Conservation (phyloP, 2,113 vertebrate genomes). For the Apistogramma diplotaenia region DNA sequence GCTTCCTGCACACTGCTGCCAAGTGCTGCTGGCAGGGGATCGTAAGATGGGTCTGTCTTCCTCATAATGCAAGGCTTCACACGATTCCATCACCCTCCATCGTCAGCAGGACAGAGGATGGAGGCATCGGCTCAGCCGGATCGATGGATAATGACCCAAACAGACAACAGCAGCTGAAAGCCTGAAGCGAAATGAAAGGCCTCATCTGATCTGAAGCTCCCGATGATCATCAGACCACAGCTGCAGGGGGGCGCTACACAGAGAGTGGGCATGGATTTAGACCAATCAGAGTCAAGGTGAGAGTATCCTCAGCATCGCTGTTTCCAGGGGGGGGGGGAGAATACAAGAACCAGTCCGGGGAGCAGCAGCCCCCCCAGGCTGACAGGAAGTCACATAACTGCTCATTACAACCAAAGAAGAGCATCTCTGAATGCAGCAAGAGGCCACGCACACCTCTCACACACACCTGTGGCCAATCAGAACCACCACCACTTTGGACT, state of each 20-base stretch:
- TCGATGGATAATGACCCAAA: slow-evolving; percentile 41
- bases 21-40: neutral
- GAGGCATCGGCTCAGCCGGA: neutral
- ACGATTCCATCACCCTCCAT: neutral
- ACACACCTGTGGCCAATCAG: neutral
- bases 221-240: slow-evolving; percentile 20
- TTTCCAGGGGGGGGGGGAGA: neutral
- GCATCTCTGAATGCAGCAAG: neutral
- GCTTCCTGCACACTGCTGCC: neutral
- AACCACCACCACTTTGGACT: neutral
- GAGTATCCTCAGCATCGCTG: neutral
- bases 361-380: too few species aligned
- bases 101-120: neutral
- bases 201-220: slow-evolving; percentile 16
- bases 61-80: rapidly evolving
- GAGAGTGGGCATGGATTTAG: neutral
- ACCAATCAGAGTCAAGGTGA: neutral
- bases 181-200: neutral
- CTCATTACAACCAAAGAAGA: neutral
- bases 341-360: rapidly evolving
- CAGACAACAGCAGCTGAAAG: slow-evolving; percentile 25
- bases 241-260: neutral
- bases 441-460: too few species aligned
- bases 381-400: too few species aligned
- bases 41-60: neutral